phyloP scores from a whole-genome alignment of 2,797 vertebrate genomes.

The Poliocrania exsul region DNA sequence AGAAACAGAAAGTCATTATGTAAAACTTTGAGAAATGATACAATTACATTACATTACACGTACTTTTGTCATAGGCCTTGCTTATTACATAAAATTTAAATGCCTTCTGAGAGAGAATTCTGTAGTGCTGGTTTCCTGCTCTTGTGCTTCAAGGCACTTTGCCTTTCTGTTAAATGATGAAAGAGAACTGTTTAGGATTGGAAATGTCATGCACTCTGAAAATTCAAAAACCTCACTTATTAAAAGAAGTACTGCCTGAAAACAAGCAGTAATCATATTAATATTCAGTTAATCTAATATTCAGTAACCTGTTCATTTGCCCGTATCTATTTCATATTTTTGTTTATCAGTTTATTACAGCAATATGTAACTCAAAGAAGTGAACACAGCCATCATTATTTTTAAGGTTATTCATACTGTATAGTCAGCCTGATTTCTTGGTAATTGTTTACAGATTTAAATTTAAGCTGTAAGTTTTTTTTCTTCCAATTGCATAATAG shows the following conservation, averaged over 20 bases:
- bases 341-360: neutral
- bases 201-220: neutral
- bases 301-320: neutral
- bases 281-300: neutral
- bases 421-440: neutral
- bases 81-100: conserved; percentile 37
- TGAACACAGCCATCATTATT: neutral
- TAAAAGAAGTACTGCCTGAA: neutral
- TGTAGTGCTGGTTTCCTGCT: neutral
- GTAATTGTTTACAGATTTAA: neutral
- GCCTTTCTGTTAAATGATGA: neutral
- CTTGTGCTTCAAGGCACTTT: neutral
- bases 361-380: neutral
- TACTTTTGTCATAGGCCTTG: conserved; percentile 25
- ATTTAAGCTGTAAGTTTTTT: neutral
- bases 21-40: conserved; percentile 61
- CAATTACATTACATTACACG: conserved; percentile 31
- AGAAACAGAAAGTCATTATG: conserved; percentile 46
- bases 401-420: neutral
- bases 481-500: neutral
- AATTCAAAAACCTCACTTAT: neutral
- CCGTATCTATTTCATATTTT: neutral
- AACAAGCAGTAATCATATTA: neutral
- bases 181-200: neutral
- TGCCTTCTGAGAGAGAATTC: neutral